A percentile compares a stretch with the other conserved stretches of the same genome.
phyloP scores from a whole-genome alignment of 2,797 vertebrate species.

The Semotilus atromaculatus region DNA sequence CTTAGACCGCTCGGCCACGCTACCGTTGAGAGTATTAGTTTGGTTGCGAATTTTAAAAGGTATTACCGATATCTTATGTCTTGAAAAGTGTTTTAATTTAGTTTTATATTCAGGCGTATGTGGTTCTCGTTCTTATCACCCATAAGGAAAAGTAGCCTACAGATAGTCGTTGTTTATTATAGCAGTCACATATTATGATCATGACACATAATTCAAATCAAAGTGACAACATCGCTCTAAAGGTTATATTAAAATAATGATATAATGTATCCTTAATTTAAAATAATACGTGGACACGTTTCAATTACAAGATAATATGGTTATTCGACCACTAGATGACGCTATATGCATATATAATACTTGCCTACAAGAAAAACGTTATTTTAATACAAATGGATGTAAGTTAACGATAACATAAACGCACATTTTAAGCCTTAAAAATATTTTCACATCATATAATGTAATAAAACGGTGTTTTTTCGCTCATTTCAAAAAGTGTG shows the following conservation, averaged over 20 bases:
- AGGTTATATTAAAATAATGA: not conserved
- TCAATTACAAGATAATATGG: not conserved
- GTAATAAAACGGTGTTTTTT: not conserved
- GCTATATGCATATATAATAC: not conserved
- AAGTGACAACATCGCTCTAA: not conserved
- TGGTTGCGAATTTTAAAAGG: accelerated
- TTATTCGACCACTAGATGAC: not conserved
- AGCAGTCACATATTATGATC: not conserved
- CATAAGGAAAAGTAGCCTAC: not conserved
- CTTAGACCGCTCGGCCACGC: conserved; percentile 89
- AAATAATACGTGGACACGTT: not conserved
- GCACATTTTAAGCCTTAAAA: not conserved
- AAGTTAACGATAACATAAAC: not conserved
- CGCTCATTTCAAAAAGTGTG: not conserved
- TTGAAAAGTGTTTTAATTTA: too few species aligned
- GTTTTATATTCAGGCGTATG: not conserved
- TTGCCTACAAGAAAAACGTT: not conserved
- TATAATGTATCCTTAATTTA: not conserved
- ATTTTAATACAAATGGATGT: not conserved
- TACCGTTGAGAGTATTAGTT: conserved; percentile 48
- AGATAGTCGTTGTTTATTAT: not conserved
- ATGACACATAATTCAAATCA: not conserved
- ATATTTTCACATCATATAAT: not conserved
- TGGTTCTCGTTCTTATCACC: not conserved
- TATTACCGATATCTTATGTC: too few species aligned